Percentiles rank a stretch among this genome's conserved stretches.
phyloP scores from a whole-genome alignment of 2,888 invertebrate genomes.

The Mesorhabditis belari region DNA sequence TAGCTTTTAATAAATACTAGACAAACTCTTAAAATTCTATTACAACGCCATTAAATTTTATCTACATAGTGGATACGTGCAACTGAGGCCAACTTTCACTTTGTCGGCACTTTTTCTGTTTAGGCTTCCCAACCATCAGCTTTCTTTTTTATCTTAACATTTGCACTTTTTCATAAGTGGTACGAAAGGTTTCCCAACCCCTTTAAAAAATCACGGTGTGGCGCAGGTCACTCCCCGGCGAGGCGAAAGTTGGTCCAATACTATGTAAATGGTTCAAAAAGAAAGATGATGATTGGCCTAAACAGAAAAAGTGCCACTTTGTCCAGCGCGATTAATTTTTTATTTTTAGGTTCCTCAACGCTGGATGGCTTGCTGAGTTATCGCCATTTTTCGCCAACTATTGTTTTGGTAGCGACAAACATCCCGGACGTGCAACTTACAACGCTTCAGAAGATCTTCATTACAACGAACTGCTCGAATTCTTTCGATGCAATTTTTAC shows the following conservation, averaged over 20 bases:
- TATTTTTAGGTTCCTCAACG: conserved; percentile 31
- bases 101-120: not conserved
- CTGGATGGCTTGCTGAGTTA: conserved; percentile 41
- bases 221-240: too few species aligned
- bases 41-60: not conserved
- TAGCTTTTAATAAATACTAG: not conserved
- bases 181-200: too few species aligned
- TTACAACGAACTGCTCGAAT: conserved; percentile 33
- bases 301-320: too few species aligned
- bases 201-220: too few species aligned
- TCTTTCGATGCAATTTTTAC: conserved; percentile 38
- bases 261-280: too few species aligned
- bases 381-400: conserved; percentile 35
- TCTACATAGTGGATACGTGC: not conserved
- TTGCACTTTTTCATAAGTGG: not conserved
- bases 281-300: too few species aligned
- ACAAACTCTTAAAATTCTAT: not conserved
- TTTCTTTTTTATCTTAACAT: not conserved
- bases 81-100: not conserved
- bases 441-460: conserved; percentile 26
- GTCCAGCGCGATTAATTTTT: too few species aligned
- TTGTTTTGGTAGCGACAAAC: conserved; percentile 18
- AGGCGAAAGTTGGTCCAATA: too few species aligned
- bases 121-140: not conserved
- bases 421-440: conserved; percentile 6